phyloP scores from a whole-genome alignment of 2,113 vertebrate genomes.

The Lasiurus cinereus region DNA sequence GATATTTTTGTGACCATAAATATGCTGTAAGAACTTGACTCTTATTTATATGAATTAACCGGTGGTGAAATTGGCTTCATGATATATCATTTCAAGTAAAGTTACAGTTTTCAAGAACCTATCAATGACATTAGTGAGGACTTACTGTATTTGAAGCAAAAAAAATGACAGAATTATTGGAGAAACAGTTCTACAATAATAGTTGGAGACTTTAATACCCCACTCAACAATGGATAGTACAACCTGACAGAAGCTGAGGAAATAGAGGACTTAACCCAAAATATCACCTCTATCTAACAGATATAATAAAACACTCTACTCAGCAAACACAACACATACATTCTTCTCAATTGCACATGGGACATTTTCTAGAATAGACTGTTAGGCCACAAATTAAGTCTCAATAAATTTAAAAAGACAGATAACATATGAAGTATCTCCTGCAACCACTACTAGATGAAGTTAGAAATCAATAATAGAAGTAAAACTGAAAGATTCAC shows the following conservation, averaged over 20 bases:
- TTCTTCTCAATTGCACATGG: neutral
- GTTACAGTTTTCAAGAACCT: neutral
- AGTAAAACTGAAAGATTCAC: neutral
- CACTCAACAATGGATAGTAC: neutral
- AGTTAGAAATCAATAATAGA: neutral
- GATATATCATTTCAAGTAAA: neutral
- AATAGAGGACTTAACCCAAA: neutral
- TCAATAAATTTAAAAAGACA: neutral
- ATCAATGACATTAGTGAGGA: neutral
- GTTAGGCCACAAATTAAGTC: neutral
- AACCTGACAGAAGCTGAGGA: neutral
- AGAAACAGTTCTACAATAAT: neutral
- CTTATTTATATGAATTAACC: neutral
- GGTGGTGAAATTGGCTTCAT: neutral
- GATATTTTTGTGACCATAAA: neutral
- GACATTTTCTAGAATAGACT: neutral
- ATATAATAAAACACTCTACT: neutral
- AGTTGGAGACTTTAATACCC: neutral
- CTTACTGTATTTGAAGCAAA: neutral
- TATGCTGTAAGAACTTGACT: neutral
- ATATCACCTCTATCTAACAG: neutral
- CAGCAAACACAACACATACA: neutral
- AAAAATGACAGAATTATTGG: neutral
- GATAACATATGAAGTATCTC: neutral
- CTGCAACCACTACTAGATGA: neutral